A percentile compares a stretch with the other conserved stretches of the same genome.
Conservation (phyloP, 2,888 invertebrate species). For the Lydus trimaculatus region DNA sequence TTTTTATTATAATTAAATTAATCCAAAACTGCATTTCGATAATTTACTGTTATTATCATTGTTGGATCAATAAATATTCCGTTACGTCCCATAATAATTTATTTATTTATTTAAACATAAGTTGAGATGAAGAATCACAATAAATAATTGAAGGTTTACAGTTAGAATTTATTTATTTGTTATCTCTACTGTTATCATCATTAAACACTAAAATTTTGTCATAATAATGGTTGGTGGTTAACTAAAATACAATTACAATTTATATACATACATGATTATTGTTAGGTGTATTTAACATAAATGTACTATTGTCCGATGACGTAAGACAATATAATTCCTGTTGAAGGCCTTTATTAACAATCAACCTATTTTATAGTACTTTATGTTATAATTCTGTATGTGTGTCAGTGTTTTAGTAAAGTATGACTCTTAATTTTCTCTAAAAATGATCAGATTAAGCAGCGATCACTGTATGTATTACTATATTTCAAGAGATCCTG, state of each 20-base stretch:
- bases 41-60: not conserved
- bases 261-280: not conserved
- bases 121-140: too few relatives aligned
- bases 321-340: not conserved
- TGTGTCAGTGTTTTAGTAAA: too few relatives aligned
- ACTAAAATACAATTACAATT: not conserved
- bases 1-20: not conserved
- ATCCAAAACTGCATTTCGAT: not conserved
- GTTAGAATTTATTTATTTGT: not conserved
- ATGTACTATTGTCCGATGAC: conserved; percentile 4
- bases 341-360: not conserved
- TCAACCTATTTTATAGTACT: not conserved
- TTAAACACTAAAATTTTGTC: not conserved
- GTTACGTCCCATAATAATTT: not conserved
- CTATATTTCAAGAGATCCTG: too few relatives aligned
- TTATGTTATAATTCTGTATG: too few relatives aligned
- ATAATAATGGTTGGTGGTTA: not conserved
- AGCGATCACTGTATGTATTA: too few relatives aligned
- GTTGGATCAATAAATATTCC: not conserved
- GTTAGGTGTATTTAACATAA: not conserved
- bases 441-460: too few relatives aligned
- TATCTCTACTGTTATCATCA: not conserved
- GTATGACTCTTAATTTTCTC: too few relatives aligned
- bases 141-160: not conserved
- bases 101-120: not conserved